Evolutionary conservation across 2,113 vertebrate genomes (phyloP).

Genomic region (Phodopus roborovskii): DNA sequence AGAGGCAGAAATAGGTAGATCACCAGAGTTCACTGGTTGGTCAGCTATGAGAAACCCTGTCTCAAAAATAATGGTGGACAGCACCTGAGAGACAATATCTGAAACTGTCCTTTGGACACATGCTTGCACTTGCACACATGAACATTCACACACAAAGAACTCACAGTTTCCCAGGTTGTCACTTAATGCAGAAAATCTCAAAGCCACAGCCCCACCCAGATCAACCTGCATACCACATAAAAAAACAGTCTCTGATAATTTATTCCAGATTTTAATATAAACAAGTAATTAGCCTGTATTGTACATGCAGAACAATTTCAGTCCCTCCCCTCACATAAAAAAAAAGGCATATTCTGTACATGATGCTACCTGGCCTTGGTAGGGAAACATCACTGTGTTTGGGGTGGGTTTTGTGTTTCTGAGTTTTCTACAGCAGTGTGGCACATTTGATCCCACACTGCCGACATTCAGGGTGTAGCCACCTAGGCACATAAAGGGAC

Average conservation of each 20-base stretch:
- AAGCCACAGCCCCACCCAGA: background rate
- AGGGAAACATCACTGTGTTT: conserved; percentile 89
- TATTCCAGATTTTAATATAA: conserved; percentile 99
- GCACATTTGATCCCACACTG: conserved; percentile 89
- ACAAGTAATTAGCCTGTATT: conserved; percentile 97
- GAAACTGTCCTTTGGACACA: background rate
- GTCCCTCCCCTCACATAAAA: conserved; percentile 60
- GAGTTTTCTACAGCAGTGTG: conserved; percentile 82
- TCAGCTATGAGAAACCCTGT: background rate
- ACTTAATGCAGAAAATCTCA: background rate
- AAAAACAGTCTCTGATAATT: conserved; percentile 89
- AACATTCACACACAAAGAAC: background rate
- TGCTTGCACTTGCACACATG: background rate
- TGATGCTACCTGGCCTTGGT: conserved; percentile 93
- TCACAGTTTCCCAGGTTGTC: background rate
- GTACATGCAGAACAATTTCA: conserved; percentile 95
- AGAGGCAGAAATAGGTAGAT: background rate
- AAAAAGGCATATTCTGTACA: conserved; percentile 91
- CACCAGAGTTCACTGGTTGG: background rate
- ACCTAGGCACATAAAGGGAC: conserved; percentile 76
- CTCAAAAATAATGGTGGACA: background rate
- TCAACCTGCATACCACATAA: conserved; percentile 50
- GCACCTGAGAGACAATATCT: background rate
- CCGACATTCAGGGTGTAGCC: conserved; percentile 71
- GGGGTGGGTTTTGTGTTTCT: conserved; percentile 73